phyloP scores from a whole-genome alignment of 2,888 invertebrate species.

The Lymantria monacha region DNA sequence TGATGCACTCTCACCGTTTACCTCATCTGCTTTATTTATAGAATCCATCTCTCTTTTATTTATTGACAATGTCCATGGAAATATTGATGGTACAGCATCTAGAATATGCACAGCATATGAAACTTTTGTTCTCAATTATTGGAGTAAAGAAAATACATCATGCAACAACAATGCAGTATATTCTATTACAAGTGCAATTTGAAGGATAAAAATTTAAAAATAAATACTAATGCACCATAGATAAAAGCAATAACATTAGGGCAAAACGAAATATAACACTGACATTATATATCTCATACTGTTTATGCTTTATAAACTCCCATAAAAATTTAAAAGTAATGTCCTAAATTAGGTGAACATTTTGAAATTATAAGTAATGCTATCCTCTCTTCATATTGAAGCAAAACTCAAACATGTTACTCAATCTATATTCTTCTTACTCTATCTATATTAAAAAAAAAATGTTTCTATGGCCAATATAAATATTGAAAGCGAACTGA shows the following conservation, averaged over 20 bases:
- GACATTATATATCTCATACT: not conserved
- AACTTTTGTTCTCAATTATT: not conserved
- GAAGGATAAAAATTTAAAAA: conserved; percentile 5
- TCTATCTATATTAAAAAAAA: too few relatives aligned
- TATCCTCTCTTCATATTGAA: not conserved
- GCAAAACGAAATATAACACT: not conserved
- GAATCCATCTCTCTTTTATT: conserved; percentile 36
- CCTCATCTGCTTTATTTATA: conserved; percentile 3
- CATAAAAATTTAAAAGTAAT: not conserved
- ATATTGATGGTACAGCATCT: conserved; percentile 88
- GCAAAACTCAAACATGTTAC: too few relatives aligned
- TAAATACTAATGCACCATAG: conserved; percentile 5
- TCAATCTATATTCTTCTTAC: too few relatives aligned
- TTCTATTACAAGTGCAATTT: conserved; percentile 24
- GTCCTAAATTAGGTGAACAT: not conserved
- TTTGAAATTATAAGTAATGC: not conserved
- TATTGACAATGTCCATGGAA: conserved; percentile 78
- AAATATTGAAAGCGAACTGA: too few relatives aligned
- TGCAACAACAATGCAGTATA: conserved; percentile 20
- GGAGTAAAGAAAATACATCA: conserved; percentile 7
- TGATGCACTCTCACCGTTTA: conserved; percentile 23
- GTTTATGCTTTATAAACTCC: not conserved
- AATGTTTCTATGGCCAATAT: too few relatives aligned
- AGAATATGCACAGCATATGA: conserved; percentile 26
- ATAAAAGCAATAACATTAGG: not conserved